Evolutionary conservation across 2,113 vertebrate species (phyloP).

Genomic region (Paraplagusia blochii): DNA sequence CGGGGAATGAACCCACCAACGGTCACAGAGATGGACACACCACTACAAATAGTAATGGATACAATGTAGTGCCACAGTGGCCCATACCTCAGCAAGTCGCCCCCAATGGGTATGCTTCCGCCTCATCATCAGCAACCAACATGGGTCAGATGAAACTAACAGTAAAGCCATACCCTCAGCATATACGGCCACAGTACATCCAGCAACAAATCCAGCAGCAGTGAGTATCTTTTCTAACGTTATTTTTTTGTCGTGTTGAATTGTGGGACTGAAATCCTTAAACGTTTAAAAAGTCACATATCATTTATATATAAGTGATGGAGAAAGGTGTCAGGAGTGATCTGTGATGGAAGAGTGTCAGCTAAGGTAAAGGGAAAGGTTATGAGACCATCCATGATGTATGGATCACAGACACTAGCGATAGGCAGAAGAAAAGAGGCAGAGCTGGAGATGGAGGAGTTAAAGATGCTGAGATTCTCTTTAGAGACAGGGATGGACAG

Average conservation of each 20-base stretch:
- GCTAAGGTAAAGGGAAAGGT: too few relatives aligned
- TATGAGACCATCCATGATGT: too few relatives aligned
- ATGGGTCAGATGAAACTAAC: slow-evolving; percentile 87
- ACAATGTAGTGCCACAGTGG: slow-evolving; percentile 75
- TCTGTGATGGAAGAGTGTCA: too few relatives aligned
- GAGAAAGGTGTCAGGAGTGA: too few relatives aligned
- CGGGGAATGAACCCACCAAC: slow-evolving; percentile 71
- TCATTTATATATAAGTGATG: too few relatives aligned
- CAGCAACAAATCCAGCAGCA: slow-evolving; percentile 86
- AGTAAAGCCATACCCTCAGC: slow-evolving; percentile 83
- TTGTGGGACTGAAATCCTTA: too few relatives aligned
- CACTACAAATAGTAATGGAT: slow-evolving; percentile 54
- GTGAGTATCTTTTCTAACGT: slow-evolving; percentile 78
- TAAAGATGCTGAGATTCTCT: too few relatives aligned
- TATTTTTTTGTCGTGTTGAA: slow-evolving; percentile 1
- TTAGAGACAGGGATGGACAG: too few relatives aligned
- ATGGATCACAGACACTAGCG: too few relatives aligned
- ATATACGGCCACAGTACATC: slow-evolving; percentile 79
- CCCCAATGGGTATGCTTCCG: slow-evolving; percentile 68
- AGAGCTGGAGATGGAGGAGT: too few relatives aligned
- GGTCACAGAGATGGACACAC: slow-evolving; percentile 70
- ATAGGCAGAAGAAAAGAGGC: too few relatives aligned
- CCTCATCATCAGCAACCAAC: slow-evolving; percentile 68
- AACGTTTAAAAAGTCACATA: not conserved
- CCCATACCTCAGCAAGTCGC: slow-evolving; percentile 81